Evolutionary conservation across 1,140 invertebrate species (phyloP).

Genomic region (Venturia canescens): DNA sequence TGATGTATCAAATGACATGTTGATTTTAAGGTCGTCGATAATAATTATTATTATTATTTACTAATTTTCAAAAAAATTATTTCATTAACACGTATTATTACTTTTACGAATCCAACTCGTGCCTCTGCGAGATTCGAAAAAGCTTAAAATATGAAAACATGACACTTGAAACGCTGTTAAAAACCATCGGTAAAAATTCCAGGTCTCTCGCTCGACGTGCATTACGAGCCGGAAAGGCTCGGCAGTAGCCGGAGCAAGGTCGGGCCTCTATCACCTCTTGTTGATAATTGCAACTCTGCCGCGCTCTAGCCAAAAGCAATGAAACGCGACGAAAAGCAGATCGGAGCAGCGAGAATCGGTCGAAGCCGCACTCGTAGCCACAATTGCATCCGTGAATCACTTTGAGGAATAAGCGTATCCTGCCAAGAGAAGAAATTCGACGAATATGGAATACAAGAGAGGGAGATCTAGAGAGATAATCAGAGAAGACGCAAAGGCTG

Average conservation of each 20-base stretch:
- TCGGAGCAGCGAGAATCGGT: slow-evolving; percentile 29
- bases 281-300: slow-evolving; percentile 84
- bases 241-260: slow-evolving; percentile 83
- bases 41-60: no score
- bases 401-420: slow-evolving; percentile 46
- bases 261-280: slow-evolving; percentile 87
- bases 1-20: no score
- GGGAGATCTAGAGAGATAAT: slow-evolving; percentile 10
- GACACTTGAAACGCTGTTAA: not conserved
- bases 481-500: slow-evolving; percentile 42
- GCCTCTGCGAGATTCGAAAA: no score
- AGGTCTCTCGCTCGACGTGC: slow-evolving; percentile 85
- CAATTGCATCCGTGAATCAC: not conserved
- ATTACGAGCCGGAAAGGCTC: slow-evolving; percentile 86
- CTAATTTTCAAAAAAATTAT: no score
- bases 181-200: slow-evolving; percentile 56
- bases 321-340: not conserved
- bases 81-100: no score
- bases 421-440: slow-evolving; percentile 51
- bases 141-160: not conserved
- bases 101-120: no score
- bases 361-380: slow-evolving; percentile 27
- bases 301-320: slow-evolving; percentile 77
- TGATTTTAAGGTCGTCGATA: no score
- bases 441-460: slow-evolving; percentile 25